A percentile compares a stretch with the other conserved stretches of the same genome.
Evolutionary conservation across 2,113 vertebrate species (phyloP).

Genomic region (Setophaga kirtlandii): DNA sequence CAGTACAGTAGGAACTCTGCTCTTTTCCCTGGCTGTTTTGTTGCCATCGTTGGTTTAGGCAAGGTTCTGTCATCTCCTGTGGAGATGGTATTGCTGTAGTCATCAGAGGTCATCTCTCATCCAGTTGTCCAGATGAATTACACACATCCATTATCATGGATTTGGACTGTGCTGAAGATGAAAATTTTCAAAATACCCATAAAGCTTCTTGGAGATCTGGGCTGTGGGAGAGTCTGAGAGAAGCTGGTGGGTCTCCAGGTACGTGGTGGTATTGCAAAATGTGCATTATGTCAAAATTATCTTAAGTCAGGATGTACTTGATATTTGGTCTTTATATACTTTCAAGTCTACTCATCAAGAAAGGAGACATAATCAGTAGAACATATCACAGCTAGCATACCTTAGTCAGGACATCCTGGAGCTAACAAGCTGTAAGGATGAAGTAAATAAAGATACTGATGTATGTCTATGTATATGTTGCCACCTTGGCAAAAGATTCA

Average conservation of each 20-base stretch:
- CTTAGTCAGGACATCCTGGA: neutral
- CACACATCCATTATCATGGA: fast-evolving
- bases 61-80: fast-evolving
- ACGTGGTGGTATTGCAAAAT: neutral
- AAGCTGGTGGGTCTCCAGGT: neutral
- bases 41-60: neutral
- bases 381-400: neutral
- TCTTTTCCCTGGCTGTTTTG: neutral
- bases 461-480: neutral
- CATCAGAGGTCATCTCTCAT: neutral
- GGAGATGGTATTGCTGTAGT: neutral
- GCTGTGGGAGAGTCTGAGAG: neutral
- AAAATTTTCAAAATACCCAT: neutral
- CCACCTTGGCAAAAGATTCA: neutral
- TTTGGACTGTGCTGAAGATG: neutral
- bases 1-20: neutral
- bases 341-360: neutral
- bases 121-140: neutral
- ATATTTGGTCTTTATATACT: neutral
- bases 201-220: fast-evolving
- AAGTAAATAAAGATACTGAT: neutral
- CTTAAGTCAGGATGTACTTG: neutral
- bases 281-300: neutral
- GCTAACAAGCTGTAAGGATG: neutral
- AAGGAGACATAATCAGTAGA: neutral